Evolutionary conservation across 2,888 invertebrate genomes (phyloP).

Genomic region (Blastobasis adustella): DNA sequence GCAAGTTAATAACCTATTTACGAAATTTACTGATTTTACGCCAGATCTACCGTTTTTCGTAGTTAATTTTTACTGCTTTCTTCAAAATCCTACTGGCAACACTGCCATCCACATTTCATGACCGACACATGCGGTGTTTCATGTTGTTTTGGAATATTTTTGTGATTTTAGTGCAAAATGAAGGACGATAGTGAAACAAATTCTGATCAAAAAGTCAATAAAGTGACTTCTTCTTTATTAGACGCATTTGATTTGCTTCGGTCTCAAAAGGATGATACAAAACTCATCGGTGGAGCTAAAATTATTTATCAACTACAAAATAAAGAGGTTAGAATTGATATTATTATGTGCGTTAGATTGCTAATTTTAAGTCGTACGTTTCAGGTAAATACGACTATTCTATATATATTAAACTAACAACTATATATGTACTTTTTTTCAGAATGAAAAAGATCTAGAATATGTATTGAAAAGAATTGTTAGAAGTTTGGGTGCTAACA

Average conservation of each 20-base stretch:
- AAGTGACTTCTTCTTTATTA: constrained; percentile 50
- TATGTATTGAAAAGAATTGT: constrained; percentile 82
- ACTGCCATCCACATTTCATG: background rate
- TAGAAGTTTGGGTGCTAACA: constrained; percentile 82
- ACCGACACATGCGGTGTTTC: constrained; percentile 16
- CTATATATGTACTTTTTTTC: constrained; percentile 17
- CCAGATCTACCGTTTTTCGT: too few species aligned
- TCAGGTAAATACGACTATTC: background rate
- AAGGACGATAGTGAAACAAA: constrained; percentile 34
- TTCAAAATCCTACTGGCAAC: too few species aligned
- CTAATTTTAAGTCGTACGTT: background rate
- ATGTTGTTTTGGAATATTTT: constrained; percentile 27
- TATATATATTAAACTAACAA: too few species aligned
- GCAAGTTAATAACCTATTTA: too few species aligned
- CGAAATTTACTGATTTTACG: too few species aligned
- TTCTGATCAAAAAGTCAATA: constrained; percentile 26
- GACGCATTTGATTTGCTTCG: constrained; percentile 60
- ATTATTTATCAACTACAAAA: constrained; percentile 51
- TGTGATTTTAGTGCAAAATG: constrained; percentile 33
- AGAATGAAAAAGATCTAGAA: constrained; percentile 77
- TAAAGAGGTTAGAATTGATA: constrained; percentile 49
- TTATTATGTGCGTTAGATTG: background rate
- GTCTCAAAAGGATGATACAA: constrained; percentile 47
- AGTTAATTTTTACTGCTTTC: too few species aligned
- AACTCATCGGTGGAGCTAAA: constrained; percentile 55